Conservation (phyloP, 2,113 vertebrate genomes). For the Ceyx melanurus region DNA sequence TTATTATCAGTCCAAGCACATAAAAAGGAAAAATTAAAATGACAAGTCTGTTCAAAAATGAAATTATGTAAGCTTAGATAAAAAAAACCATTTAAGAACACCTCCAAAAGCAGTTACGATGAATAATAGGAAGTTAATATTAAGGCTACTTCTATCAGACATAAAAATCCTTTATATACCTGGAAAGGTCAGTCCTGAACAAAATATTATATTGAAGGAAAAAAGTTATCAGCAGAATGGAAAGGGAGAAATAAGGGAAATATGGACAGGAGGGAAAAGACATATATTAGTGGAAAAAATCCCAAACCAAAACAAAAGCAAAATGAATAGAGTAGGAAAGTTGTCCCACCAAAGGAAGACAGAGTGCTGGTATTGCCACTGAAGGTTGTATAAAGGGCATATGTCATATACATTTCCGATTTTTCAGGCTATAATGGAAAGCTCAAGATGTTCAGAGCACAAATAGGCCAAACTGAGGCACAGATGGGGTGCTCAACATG, state of each 20-base stretch:
- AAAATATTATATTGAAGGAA: neutral
- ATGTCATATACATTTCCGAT: neutral
- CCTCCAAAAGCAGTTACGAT: neutral
- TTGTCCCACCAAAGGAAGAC: neutral
- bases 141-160: neutral
- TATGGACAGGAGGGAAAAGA: neutral
- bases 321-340: neutral
- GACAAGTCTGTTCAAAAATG: neutral
- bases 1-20: neutral
- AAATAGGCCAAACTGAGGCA: neutral
- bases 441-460: neutral
- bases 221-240: neutral
- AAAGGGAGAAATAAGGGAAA: neutral
- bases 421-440: neutral
- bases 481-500: neutral
- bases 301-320: neutral
- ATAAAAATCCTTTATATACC: neutral
- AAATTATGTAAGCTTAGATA: neutral
- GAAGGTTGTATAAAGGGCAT: neutral
- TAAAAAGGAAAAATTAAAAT: neutral
- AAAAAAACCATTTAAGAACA: neutral
- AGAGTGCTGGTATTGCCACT: neutral
- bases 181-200: neutral
- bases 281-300: fast-evolving
- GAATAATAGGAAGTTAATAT: neutral